Percentiles rank a stretch among this genome's conserved stretches.
Evolutionary conservation across 2,888 invertebrate species (phyloP).

Genomic region (Sabatieria punctata): DNA sequence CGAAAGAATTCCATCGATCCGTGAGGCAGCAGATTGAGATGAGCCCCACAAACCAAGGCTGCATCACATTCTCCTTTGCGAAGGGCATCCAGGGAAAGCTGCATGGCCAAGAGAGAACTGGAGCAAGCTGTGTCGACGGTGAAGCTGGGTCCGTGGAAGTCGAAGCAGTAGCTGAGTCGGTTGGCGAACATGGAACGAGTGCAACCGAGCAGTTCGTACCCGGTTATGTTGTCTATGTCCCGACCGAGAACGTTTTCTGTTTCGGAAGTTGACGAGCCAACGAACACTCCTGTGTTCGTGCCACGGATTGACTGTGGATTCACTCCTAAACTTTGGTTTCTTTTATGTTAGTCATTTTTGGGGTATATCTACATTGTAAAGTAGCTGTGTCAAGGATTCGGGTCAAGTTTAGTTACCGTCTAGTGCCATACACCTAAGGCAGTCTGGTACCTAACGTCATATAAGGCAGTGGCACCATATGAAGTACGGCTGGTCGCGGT

Average conservation of each 20-base stretch:
- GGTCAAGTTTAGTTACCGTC: no score
- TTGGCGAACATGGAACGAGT: conserved; percentile 81
- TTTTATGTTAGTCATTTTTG: not conserved
- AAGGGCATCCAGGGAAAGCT: conserved; percentile 42
- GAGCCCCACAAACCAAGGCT: conserved; percentile 77
- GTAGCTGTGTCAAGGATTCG: no score
- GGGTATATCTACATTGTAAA: no score
- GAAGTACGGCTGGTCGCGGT: no score
- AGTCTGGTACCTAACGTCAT: no score
- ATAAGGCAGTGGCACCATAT: no score
- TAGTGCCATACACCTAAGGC: no score
- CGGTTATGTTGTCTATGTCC: conserved; percentile 56
- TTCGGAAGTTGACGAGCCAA: conserved; percentile 79
- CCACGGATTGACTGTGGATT: conserved; percentile 70
- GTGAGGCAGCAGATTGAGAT: conserved; percentile 66
- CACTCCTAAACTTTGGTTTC: conserved; percentile 34
- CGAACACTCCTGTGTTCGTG: conserved; percentile 75
- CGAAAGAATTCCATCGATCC: conserved; percentile 75
- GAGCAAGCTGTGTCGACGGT: conserved; percentile 94
- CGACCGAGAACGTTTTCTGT: conserved; percentile 67
- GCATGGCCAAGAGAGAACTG: conserved; percentile 65
- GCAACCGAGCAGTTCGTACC: conserved; percentile 77
- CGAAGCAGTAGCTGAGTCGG: conserved; percentile 79
- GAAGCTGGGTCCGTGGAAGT: conserved; percentile 64
- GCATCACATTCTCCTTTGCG: conserved; percentile 69